These are phyloP conservation scores for Geococcyx californianus DNA, from an alignment of 2,113 vertebrate species.

Conservation along the genomic window DNA sequence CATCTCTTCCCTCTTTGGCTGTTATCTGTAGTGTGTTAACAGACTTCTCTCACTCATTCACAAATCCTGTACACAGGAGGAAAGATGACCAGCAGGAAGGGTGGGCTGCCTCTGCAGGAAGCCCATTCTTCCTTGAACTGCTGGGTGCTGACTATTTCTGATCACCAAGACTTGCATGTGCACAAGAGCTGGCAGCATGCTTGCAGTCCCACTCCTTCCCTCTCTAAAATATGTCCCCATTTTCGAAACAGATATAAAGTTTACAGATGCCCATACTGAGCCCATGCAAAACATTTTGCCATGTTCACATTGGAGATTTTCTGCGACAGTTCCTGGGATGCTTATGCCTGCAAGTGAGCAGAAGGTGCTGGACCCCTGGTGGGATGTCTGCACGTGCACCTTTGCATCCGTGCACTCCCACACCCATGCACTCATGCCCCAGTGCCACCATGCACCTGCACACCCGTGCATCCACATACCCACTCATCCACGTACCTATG, in stretches of 20 bases:
- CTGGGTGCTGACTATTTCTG: background rate
- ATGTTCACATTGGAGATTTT: rapidly evolving
- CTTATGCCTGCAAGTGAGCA: background rate
- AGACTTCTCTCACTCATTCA: background rate
- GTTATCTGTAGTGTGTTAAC: background rate
- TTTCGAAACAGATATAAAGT: background rate
- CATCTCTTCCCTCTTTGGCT: background rate
- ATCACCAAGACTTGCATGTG: background rate
- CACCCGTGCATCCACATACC: background rate
- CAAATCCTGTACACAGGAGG: background rate
- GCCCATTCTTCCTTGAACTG: background rate
- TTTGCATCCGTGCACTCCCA: rapidly evolving
- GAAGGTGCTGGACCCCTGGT: background rate
- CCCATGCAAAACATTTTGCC: background rate
- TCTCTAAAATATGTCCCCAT: background rate
- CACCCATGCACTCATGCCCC: background rate
- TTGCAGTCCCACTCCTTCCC: background rate
- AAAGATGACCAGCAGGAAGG: background rate
- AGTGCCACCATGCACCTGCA: background rate
- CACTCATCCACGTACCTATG: too few relatives aligned
- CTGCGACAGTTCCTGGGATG: background rate
- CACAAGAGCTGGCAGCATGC: background rate
- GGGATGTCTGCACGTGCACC: background rate
- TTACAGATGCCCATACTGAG: background rate
- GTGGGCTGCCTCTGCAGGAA: background rate